phyloP scores from a whole-genome alignment of 2,888 invertebrate species.

The Diaphora mendica region DNA sequence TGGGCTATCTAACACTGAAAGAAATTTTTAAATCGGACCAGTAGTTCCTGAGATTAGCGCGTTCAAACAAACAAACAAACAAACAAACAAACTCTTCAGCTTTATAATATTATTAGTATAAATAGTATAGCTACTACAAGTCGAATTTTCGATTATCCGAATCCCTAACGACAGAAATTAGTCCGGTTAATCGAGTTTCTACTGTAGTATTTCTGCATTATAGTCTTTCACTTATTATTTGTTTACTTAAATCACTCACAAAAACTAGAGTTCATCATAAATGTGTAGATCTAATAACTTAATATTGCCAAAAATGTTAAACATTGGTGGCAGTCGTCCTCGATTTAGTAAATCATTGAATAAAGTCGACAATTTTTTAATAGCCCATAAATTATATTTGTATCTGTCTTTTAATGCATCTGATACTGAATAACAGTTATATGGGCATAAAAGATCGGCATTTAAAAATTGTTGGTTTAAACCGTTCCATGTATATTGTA shows the following conservation, averaged over 20 bases:
- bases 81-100: no score
- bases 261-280: neutral
- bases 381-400: neutral
- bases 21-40: no score
- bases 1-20: no score
- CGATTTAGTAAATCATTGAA: neutral
- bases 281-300: neutral
- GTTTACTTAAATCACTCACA: neutral
- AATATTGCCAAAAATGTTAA: constrained; percentile 8
- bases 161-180: no score
- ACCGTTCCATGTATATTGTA: constrained; percentile 62
- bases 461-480: neutral
- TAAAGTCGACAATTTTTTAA: neutral
- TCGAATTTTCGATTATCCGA: no score
- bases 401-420: neutral
- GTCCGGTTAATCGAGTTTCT: no score
- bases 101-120: no score
- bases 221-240: neutral
- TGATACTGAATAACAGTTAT: constrained; percentile 1
- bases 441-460: neutral
- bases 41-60: no score
- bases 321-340: neutral
- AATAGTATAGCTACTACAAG: no score
- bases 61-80: no score
- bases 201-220: no score